Evolutionary conservation across 2,888 invertebrate genomes (phyloP).

Genomic region (Coenonympha glycerion): DNA sequence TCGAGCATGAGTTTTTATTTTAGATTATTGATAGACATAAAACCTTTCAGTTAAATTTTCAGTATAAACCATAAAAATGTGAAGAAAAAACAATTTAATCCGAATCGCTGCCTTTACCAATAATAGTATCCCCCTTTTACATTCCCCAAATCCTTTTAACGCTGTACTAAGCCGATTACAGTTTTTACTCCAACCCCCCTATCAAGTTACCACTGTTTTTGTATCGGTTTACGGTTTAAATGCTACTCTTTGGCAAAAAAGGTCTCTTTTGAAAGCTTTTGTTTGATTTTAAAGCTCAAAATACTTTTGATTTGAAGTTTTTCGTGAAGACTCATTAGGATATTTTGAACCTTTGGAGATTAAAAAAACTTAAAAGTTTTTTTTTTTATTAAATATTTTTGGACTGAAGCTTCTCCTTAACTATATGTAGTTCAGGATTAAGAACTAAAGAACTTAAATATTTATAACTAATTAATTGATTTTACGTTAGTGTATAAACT

Average conservation of each 20-base stretch:
- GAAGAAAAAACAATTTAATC: slow-evolving; percentile 4
- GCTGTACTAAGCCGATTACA: slow-evolving; percentile 30
- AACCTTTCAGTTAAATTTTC: too few relatives aligned
- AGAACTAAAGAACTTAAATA: too few relatives aligned
- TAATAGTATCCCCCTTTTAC: slow-evolving; percentile 15
- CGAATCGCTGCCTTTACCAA: slow-evolving; percentile 9
- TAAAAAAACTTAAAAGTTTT: too few relatives aligned
- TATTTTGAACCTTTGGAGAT: too few relatives aligned
- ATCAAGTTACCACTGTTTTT: slow-evolving; percentile 29
- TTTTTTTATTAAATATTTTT: too few relatives aligned
- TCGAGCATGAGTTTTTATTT: too few relatives aligned
- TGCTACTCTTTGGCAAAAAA: slow-evolving; percentile 12
- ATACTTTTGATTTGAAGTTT: neutral
- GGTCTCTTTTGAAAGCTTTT: slow-evolving; percentile 4
- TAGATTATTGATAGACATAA: too few relatives aligned
- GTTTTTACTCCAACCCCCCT: slow-evolving; percentile 25
- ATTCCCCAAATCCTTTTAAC: slow-evolving; percentile 28
- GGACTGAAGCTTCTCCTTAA: too few relatives aligned
- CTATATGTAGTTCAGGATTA: too few relatives aligned
- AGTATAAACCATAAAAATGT: neutral
- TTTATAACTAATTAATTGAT: too few relatives aligned
- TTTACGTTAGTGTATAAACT: too few relatives aligned
- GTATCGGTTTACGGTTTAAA: slow-evolving; percentile 25
- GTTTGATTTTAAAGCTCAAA: slow-evolving; percentile 9
- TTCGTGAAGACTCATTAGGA: too few relatives aligned